These are phyloP conservation scores for Lerista edwardsae DNA, from an alignment of 2,797 vertebrate genomes.

Conservation along the genomic window DNA sequence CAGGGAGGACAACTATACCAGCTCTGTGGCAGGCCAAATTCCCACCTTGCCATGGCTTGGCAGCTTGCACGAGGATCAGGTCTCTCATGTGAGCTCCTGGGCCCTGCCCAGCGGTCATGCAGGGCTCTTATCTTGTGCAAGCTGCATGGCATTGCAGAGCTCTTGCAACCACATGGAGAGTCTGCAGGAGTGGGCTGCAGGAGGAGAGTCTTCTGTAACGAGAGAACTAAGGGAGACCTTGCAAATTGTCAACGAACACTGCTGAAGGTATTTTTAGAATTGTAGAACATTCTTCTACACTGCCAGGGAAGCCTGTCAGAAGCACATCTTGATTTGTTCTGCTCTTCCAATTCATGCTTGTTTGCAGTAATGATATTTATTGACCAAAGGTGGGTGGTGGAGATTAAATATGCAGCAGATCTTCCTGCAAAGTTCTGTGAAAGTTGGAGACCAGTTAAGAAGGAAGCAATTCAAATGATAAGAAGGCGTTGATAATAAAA, in stretches of 20 bases:
- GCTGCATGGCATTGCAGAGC: too few species aligned
- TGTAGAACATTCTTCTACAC: conserved; percentile 72
- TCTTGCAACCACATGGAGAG: too few species aligned
- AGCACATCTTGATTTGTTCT: conserved; percentile 71
- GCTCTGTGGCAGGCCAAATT: too few species aligned
- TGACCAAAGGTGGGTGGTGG: conserved; percentile 67
- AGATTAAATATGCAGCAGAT: conserved; percentile 26
- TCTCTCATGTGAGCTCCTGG: too few species aligned
- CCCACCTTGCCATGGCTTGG: too few species aligned
- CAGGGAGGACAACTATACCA: too few species aligned
- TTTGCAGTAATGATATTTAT: conserved; percentile 70
- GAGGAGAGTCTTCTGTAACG: conserved; percentile 65
- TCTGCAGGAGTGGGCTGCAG: conserved; percentile 68
- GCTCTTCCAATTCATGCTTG: conserved; percentile 64
- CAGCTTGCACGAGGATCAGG: too few species aligned
- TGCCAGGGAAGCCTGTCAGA: conserved; percentile 74
- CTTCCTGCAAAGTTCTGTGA: conserved; percentile 27
- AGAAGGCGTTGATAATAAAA: background rate
- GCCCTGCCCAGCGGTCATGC: too few species aligned
- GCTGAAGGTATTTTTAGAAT: conserved; percentile 71
- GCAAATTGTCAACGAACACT: conserved; percentile 72
- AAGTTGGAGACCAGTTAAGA: conserved; percentile 23
- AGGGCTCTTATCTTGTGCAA: too few species aligned
- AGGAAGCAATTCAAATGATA: background rate
- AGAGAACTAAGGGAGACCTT: conserved; percentile 67